Evolutionary conservation across 2,797 vertebrate genomes (phyloP).

Genomic region (Pterois miles): DNA sequence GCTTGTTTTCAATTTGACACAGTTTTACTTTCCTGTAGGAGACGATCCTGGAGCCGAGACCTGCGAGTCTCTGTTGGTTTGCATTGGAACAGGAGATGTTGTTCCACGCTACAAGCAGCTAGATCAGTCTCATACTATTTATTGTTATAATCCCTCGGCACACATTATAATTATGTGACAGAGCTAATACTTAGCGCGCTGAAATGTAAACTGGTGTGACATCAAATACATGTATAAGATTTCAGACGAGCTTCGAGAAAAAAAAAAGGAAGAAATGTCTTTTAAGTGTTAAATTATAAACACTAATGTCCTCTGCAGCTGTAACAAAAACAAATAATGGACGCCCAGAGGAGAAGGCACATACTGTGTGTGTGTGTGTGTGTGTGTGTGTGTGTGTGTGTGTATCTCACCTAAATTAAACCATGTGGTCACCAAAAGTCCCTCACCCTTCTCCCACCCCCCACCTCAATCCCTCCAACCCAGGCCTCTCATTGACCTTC

Average conservation of each 20-base stretch:
- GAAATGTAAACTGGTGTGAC: slow-evolving; percentile 64
- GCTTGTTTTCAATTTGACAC: slow-evolving; percentile 73
- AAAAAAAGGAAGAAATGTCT: slow-evolving; percentile 55
- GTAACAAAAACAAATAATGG: slow-evolving; percentile 60
- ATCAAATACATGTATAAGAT: slow-evolving; percentile 60
- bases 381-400: slow-evolving; percentile 4
- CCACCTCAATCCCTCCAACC: slow-evolving; percentile 72
- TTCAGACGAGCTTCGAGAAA: slow-evolving; percentile 30
- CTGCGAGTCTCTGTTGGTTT: slow-evolving; percentile 55
- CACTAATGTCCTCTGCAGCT: slow-evolving; percentile 41
- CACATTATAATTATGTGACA: slow-evolving; percentile 73
- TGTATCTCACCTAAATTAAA: slow-evolving; percentile 74
- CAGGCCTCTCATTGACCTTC: slow-evolving; percentile 80
- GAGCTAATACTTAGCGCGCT: slow-evolving; percentile 54
- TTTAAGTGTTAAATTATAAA: slow-evolving; percentile 68
- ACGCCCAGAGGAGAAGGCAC: slow-evolving; percentile 19
- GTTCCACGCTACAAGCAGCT: slow-evolving; percentile 57
- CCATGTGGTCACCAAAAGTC: slow-evolving; percentile 69
- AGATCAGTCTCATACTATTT: slow-evolving; percentile 64
- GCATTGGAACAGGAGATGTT: slow-evolving; percentile 71
- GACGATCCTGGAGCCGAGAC: slow-evolving; percentile 41
- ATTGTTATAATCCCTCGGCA: slow-evolving; percentile 73
- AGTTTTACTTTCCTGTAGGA: slow-evolving; percentile 64
- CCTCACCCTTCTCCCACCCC: slow-evolving; percentile 24
- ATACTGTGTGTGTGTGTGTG: slow-evolving; percentile 20